Evolutionary conservation across 2,888 invertebrate genomes (phyloP), one percentile per base, ranked within the genome.

Genomic region (Synanthedon formicaeformis): DNA sequence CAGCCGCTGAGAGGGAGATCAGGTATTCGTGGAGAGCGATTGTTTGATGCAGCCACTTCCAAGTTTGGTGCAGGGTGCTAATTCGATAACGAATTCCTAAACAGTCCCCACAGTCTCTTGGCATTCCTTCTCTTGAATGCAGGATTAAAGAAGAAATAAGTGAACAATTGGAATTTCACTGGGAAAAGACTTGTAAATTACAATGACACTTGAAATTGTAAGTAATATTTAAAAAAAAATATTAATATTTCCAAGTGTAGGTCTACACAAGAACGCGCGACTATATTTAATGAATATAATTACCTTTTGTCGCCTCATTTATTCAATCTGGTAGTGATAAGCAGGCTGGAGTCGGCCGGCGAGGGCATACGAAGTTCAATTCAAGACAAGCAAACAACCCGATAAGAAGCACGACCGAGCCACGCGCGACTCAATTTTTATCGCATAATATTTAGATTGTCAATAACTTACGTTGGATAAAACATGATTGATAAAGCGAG

Each of bases 31-130:
- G 96, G 57, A 96, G 90, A 68, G 92, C 93, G 72, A 94, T 93
- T 62, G 96, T 96, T 83, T 95, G 95, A 81, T 96, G 96, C 81
- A 96, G 89, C 96, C 96, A 96, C 95, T 96, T 96, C 93, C 94
- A 96, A 78, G 96, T 96, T 88, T 95, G 95, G 88, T 96, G 95
- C 87, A 95, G 92, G 88, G 92, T 91, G 88, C 93, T 94, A 85
- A 93, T 92, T 89, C 95, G 94, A 91, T 91, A 92, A 88, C 95
- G 93, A 89, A 95, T 93, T 90, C 93, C 94, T 90, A 95, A 90
- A 91, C 93, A 93, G 83, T 94, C 93, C 81, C 92, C 91, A 81
- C 91, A 92, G 89, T 91, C 91, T 89, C 90, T 92, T 91, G 75
- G 88, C 88, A 88, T 88, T 86, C 88, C 88, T 88, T 81, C 71